Conservation (phyloP, 2,888 invertebrate genomes). For the Bruchidius siliquastri region DNA sequence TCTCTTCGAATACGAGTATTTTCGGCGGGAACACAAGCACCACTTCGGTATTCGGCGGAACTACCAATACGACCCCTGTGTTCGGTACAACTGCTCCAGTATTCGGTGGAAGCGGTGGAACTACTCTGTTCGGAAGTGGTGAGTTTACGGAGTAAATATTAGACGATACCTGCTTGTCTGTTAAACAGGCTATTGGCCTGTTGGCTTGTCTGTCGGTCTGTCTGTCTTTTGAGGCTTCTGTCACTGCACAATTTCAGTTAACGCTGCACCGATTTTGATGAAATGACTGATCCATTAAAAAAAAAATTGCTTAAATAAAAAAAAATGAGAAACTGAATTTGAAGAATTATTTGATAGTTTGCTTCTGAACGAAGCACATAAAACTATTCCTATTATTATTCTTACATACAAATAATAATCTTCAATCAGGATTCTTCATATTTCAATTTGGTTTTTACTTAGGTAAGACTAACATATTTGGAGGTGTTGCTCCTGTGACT, state of each 20-base stretch:
- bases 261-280: no score
- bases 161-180: no score
- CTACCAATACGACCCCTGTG: constrained; percentile 10
- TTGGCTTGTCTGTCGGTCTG: not conserved
- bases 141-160: not conserved
- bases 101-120: constrained; percentile 5
- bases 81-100: constrained; percentile 3
- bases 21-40: constrained; percentile 1
- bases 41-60: not conserved
- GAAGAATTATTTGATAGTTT: no score
- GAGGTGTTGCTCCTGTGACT: not conserved
- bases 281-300: no score
- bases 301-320: no score
- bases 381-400: no score
- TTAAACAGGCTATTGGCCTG: no score
- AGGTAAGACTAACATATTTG: not conserved
- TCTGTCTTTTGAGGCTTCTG: not conserved
- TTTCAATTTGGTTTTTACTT: not conserved
- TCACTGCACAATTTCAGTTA: no score
- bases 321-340: no score
- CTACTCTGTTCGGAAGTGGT: constrained; percentile 4
- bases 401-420: no score
- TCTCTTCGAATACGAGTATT: constrained; percentile 1
- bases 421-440: no score
- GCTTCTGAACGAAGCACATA: no score